A percentile compares a stretch with the other conserved stretches of the same genome.
Conservation (phyloP, 2,113 vertebrate species). For the Lepisosteus oculatus region DNA sequence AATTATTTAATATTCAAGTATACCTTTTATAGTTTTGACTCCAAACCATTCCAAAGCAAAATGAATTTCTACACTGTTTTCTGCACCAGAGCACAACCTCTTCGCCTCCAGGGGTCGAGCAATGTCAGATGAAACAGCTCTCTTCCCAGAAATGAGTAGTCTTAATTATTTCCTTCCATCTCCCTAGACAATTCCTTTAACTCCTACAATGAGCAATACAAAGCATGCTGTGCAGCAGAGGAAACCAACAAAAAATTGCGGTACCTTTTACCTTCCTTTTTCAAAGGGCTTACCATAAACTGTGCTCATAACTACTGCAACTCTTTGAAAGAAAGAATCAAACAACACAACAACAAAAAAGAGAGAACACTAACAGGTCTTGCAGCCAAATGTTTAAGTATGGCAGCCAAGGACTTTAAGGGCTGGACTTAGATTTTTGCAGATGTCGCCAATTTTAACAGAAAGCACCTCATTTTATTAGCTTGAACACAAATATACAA, state of each 20-base stretch:
- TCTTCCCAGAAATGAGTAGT: conserved; percentile 8
- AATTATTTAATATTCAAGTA: background rate
- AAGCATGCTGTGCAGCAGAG: background rate
- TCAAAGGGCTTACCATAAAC: background rate
- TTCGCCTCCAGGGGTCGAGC: background rate
- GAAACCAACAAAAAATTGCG: background rate
- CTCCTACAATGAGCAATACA: conserved; percentile 5
- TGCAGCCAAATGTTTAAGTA: conserved; percentile 15
- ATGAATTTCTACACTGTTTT: background rate
- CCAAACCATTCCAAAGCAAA: background rate
- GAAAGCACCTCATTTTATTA: too few relatives aligned
- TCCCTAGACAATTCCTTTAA: background rate
- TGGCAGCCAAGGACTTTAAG: too few relatives aligned
- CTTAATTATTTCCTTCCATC: conserved; percentile 13
- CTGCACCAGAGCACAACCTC: background rate
- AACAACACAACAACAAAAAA: background rate
- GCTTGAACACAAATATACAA: too few relatives aligned
- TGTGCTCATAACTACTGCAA: conserved; percentile 20
- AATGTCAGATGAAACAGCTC: conserved; percentile 3
- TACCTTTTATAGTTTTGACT: background rate
- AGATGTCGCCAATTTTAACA: too few relatives aligned
- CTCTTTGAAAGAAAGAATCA: conserved; percentile 12
- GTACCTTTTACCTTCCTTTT: conserved; percentile 2
- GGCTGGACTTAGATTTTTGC: too few relatives aligned
- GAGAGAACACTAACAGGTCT: background rate